Evolutionary conservation across 2,888 invertebrate genomes (phyloP).

Genomic region (Drosophila pegasa): DNA sequence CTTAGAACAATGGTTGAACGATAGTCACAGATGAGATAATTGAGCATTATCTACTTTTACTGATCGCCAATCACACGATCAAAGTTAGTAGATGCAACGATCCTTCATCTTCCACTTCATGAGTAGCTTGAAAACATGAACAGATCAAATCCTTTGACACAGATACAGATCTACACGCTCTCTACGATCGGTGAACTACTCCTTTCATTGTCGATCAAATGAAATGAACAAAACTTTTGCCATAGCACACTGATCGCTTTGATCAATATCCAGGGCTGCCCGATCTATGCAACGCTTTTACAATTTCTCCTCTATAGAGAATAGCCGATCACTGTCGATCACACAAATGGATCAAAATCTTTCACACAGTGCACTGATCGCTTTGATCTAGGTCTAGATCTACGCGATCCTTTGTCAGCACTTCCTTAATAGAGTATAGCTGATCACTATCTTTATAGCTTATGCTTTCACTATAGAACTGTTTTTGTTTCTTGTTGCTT

Average conservation of each 20-base stretch:
- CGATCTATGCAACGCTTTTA: too few relatives aligned
- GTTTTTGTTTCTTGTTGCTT: neutral
- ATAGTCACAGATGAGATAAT: neutral
- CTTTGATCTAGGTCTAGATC: neutral
- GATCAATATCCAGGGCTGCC: too few relatives aligned
- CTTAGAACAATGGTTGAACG: neutral
- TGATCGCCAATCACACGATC: constrained; percentile 4
- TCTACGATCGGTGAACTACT: too few relatives aligned
- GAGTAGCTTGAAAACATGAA: neutral
- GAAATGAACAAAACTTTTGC: too few relatives aligned
- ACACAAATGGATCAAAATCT: neutral
- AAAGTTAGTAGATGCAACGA: neutral
- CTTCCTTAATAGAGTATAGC: neutral
- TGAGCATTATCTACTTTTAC: neutral
- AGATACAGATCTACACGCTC: too few relatives aligned
- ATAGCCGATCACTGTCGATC: too few relatives aligned
- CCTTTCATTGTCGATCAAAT: too few relatives aligned
- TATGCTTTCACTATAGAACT: constrained; percentile 5
- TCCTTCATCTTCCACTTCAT: too few relatives aligned
- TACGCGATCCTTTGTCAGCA: neutral
- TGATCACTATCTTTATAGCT: neutral
- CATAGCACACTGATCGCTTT: too few relatives aligned
- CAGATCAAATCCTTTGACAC: neutral
- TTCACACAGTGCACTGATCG: neutral
- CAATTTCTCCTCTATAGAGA: too few relatives aligned